phyloP scores from a whole-genome alignment of 2,888 invertebrate species.

The Phaonia tiefii region DNA sequence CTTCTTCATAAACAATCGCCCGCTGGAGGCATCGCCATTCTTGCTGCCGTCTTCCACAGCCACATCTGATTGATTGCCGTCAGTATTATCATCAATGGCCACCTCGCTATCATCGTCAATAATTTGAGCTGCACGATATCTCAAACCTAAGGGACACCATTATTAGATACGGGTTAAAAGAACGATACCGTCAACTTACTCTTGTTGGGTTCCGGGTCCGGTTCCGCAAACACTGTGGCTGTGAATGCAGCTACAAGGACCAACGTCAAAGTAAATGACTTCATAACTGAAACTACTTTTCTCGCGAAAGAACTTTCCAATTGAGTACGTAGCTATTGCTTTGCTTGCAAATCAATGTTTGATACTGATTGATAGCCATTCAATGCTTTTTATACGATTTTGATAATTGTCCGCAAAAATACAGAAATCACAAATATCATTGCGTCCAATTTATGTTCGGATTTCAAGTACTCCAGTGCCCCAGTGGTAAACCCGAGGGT shows the following conservation, averaged over 20 bases:
- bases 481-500: neutral
- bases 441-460: constrained; percentile 20
- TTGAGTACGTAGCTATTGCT: constrained; percentile 64
- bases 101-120: constrained; percentile 22
- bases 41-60: constrained; percentile 46
- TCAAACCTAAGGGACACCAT: constrained; percentile 12
- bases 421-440: constrained; percentile 30
- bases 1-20: constrained; percentile 76
- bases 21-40: constrained; percentile 73
- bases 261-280: constrained; percentile 58
- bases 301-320: constrained; percentile 60
- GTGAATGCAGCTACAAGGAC: constrained; percentile 68
- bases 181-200: constrained; percentile 61
- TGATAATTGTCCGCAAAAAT: constrained; percentile 19
- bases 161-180: neutral
- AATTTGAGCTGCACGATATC: constrained; percentile 46
- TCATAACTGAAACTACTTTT: constrained; percentile 68
- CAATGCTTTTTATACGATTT: constrained; percentile 73
- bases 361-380: constrained; percentile 68
- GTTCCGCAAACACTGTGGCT: constrained; percentile 45
- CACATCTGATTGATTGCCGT: constrained; percentile 1
- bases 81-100: constrained; percentile 28
- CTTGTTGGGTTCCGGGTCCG: constrained; percentile 61
- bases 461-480: constrained; percentile 46
- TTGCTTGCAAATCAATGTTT: constrained; percentile 74